Conservation (phyloP, 2,888 invertebrate genomes). For the Calliopum simillimum region DNA sequence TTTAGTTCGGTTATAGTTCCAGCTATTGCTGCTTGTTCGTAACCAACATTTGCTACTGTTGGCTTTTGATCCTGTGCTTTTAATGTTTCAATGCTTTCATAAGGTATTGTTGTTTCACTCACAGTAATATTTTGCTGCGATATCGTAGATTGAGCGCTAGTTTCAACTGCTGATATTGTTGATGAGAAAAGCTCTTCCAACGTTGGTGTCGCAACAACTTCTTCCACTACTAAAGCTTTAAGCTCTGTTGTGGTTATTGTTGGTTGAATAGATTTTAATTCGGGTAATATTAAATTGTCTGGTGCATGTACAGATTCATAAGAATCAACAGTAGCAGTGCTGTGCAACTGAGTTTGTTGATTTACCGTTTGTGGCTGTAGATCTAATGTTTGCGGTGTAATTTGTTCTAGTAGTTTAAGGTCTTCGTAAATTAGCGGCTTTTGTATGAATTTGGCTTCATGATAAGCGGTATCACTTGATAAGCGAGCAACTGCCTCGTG, state of each 20-base stretch:
- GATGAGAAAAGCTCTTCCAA: conserved; percentile 41
- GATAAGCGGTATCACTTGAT: conserved; percentile 41
- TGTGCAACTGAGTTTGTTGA: conserved; percentile 6
- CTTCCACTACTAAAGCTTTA: conserved; percentile 54
- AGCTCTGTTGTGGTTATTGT: conserved; percentile 45
- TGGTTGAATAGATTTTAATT: conserved; percentile 35
- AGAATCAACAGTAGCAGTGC: conserved; percentile 47
- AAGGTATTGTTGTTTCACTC: conserved; percentile 48
- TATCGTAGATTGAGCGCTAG: conserved; percentile 33
- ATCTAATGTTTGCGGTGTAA: neutral
- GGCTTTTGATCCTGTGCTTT: conserved; percentile 28
- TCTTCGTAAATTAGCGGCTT: conserved; percentile 53
- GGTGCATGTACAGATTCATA: conserved; percentile 54
- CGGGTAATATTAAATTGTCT: conserved; percentile 49
- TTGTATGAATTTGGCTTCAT: conserved; percentile 49
- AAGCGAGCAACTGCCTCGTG: conserved; percentile 47
- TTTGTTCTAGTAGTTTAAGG: conserved; percentile 35
- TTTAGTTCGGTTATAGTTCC: conserved; percentile 46
- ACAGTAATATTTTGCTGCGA: conserved; percentile 47
- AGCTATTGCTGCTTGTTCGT: conserved; percentile 45
- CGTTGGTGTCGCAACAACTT: conserved; percentile 48
- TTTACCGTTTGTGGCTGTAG: conserved; percentile 34
- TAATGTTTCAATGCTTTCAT: conserved; percentile 49
- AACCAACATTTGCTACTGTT: conserved; percentile 37
- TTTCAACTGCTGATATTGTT: conserved; percentile 36